Conservation (phyloP, 2,888 invertebrate species). For the Drosophila lacicola region DNA sequence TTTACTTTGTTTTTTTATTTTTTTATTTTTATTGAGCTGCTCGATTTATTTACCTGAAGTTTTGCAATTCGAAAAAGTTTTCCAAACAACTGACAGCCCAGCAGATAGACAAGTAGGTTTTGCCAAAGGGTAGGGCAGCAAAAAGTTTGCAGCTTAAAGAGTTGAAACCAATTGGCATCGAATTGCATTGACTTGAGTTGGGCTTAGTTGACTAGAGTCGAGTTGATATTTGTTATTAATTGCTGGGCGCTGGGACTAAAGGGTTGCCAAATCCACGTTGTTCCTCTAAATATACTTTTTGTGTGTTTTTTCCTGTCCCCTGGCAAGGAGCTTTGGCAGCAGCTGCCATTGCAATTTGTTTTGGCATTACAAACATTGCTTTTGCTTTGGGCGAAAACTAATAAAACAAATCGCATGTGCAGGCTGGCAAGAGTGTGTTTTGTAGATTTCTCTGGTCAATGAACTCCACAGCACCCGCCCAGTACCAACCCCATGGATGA, state of each 20-base stretch:
- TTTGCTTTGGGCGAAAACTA: slow-evolving; percentile 63
- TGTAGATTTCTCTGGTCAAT: slow-evolving; percentile 69
- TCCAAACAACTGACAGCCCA: slow-evolving; percentile 34
- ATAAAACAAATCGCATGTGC: slow-evolving; percentile 81
- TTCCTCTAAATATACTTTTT: slow-evolving; percentile 26
- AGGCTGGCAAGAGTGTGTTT: slow-evolving; percentile 57
- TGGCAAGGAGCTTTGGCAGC: slow-evolving; percentile 55
- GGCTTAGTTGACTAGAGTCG: slow-evolving; percentile 2
- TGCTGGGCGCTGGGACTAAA: slow-evolving; percentile 47
- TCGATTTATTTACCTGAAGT: slow-evolving; percentile 65
- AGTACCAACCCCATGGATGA: slow-evolving; percentile 16
- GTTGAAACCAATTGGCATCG: slow-evolving; percentile 11
- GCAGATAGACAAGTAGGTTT: slow-evolving; percentile 23
- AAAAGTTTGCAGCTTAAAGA: slow-evolving; percentile 43
- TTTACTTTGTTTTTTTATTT: slow-evolving; percentile 20
- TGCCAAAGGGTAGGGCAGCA: slow-evolving; percentile 11
- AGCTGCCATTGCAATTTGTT: slow-evolving; percentile 68
- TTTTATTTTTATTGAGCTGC: slow-evolving; percentile 22
- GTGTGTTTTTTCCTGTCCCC: slow-evolving; percentile 24
- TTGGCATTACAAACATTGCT: slow-evolving; percentile 50
- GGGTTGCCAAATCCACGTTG: slow-evolving; percentile 68
- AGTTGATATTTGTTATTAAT: slow-evolving; percentile 71
- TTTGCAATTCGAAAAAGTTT: slow-evolving; percentile 67
- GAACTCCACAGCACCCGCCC: slow-evolving; percentile 43
- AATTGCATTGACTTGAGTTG: slow-evolving; percentile 40